Conservation (phyloP, 2,113 vertebrate species). For the Silurus glanis region DNA sequence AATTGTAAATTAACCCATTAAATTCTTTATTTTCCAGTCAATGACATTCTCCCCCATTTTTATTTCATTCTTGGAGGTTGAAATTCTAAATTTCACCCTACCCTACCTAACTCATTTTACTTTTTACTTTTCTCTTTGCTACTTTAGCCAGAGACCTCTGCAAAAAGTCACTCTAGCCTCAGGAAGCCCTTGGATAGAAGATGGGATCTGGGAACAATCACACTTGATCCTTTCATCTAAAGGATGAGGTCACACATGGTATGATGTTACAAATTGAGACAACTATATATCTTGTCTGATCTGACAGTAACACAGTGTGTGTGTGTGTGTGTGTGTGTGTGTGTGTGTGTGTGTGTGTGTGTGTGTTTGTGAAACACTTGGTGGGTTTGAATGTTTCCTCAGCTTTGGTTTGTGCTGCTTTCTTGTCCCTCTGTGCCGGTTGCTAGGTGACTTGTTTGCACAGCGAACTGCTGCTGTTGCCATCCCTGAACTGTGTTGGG, state of each 20-base stretch:
- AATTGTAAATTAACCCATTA: background rate
- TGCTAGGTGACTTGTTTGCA: slow-evolving; percentile 47
- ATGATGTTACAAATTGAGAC: slow-evolving; percentile 50
- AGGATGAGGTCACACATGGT: slow-evolving; percentile 23
- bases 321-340: slow-evolving; percentile 15
- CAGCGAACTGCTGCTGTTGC: slow-evolving; percentile 41
- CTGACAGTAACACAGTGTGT: slow-evolving; percentile 1
- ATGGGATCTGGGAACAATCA: slow-evolving; percentile 38
- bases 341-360: slow-evolving; percentile 15
- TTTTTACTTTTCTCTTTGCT: background rate
- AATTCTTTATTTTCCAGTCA: background rate
- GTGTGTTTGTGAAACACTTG: background rate
- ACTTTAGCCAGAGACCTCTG: background rate
- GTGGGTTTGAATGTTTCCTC: slow-evolving; percentile 29
- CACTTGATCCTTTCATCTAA: slow-evolving; percentile 43
- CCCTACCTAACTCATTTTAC: background rate
- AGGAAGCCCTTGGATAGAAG: slow-evolving; percentile 22
- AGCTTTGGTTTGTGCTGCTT: slow-evolving; percentile 27
- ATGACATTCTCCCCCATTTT: background rate
- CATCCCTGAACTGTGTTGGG: slow-evolving; percentile 36
- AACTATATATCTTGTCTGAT: slow-evolving; percentile 36
- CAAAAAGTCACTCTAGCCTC: background rate
- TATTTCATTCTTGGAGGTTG: background rate
- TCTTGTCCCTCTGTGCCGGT: slow-evolving; percentile 39
- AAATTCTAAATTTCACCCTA: background rate